phyloP scores from a whole-genome alignment of 1,140 invertebrate species.

The Bacillus rossius region DNA sequence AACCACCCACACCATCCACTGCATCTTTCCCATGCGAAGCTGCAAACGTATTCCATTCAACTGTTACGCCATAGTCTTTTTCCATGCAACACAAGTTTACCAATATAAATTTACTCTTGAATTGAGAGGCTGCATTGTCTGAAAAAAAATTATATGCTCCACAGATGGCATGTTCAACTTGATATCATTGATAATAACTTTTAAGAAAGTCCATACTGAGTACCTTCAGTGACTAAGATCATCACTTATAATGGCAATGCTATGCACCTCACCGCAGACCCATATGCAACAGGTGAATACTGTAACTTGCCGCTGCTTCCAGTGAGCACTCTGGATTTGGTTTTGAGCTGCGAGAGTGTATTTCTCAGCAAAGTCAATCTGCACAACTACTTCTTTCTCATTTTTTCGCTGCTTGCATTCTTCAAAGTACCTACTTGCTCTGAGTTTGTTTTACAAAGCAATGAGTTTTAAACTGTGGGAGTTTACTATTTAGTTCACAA shows the following conservation, averaged over 20 bases:
- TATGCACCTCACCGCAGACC: background rate
- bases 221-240: slow-evolving; percentile 1
- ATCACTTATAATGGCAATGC: slow-evolving; percentile 4
- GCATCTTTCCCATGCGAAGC: slow-evolving; percentile 29
- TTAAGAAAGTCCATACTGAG: slow-evolving; percentile 2
- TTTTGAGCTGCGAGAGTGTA: slow-evolving; percentile 27
- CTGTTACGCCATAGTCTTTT: slow-evolving; percentile 24
- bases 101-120: slow-evolving; percentile 28
- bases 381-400: slow-evolving; percentile 2
- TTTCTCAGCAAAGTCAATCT: slow-evolving; percentile 29
- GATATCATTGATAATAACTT: background rate
- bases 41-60: slow-evolving; percentile 30
- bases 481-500: background rate
- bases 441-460: slow-evolving; percentile 1
- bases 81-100: slow-evolving; percentile 25
- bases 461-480: background rate
- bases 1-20: slow-evolving; percentile 27
- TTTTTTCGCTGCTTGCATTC: background rate
- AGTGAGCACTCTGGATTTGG: slow-evolving; percentile 26
- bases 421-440: slow-evolving; percentile 1
- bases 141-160: slow-evolving; percentile 13
- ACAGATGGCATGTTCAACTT: background rate
- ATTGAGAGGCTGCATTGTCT: slow-evolving; percentile 28
- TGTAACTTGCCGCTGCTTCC: slow-evolving; percentile 10
- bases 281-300: slow-evolving; percentile 9